phyloP scores from a whole-genome alignment of 2,113 vertebrate species.

The Centropus unirufus region DNA sequence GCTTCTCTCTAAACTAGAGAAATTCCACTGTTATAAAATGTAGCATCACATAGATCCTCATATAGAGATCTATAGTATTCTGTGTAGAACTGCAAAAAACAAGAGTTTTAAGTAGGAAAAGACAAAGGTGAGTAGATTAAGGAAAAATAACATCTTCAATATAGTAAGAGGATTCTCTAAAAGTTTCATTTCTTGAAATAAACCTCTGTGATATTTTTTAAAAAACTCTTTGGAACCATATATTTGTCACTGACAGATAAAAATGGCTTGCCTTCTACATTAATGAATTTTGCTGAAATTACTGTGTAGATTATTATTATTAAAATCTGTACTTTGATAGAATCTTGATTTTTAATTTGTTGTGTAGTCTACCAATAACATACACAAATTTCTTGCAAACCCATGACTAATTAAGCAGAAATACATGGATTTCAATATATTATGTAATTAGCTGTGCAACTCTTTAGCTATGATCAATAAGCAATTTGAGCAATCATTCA shows the following conservation, averaged over 20 bases:
- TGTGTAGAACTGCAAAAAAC: neutral
- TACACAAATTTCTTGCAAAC: neutral
- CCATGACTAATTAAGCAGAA: constrained; percentile 27
- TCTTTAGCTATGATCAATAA: constrained; percentile 6
- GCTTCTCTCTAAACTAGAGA: neutral
- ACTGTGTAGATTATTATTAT: neutral
- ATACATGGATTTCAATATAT: neutral
- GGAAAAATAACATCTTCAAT: neutral
- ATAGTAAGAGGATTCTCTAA: neutral
- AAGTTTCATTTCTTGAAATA: neutral
- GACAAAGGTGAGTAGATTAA: neutral
- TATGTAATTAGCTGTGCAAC: neutral
- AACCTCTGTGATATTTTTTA: neutral
- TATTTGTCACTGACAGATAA: neutral
- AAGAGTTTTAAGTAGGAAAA: neutral
- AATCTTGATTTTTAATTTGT: neutral
- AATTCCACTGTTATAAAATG: neutral
- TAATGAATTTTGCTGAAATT: neutral
- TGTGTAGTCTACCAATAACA: neutral
- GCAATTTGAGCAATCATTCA: neutral
- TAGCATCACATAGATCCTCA: neutral
- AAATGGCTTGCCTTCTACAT: neutral
- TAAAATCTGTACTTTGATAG: neutral
- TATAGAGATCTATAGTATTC: neutral
- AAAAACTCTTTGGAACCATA: neutral